phyloP scores from a whole-genome alignment of 2,888 invertebrate genomes.

The Anthrax anthrax region DNA sequence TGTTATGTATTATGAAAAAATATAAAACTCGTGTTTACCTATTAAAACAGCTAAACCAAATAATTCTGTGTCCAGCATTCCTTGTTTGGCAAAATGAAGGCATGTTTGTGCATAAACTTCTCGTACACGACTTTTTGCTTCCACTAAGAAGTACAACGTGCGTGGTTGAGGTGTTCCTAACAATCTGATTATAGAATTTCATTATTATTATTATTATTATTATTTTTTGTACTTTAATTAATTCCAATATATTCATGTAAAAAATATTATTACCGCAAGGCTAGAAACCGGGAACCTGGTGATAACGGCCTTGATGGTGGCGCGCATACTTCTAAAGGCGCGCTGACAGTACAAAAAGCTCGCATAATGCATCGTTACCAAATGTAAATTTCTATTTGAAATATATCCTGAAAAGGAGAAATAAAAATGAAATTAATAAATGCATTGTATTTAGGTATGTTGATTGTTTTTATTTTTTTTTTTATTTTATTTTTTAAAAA shows the following conservation, averaged over 20 bases:
- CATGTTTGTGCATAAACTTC: constrained; percentile 72
- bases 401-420: constrained; percentile 27
- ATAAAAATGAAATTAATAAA: constrained; percentile 1
- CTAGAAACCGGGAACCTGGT: constrained; percentile 45
- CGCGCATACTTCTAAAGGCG: constrained; percentile 64
- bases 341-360: constrained; percentile 67
- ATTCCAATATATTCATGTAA: neutral
- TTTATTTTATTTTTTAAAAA: too few relatives aligned
- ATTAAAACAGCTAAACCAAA: constrained; percentile 68
- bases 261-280: constrained; percentile 35
- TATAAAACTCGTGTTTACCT: constrained; percentile 44
- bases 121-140: constrained; percentile 68
- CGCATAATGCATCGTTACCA: constrained; percentile 46
- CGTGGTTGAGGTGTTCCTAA: constrained; percentile 36
- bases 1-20: too few relatives aligned
- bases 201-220: constrained; percentile 2
- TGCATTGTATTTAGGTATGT: too few relatives aligned
- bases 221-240: neutral
- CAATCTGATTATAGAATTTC: constrained; percentile 20
- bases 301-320: constrained; percentile 42
- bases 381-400: constrained; percentile 34
- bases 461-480: too few relatives aligned
- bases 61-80: constrained; percentile 68
- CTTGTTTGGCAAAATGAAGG: constrained; percentile 61
- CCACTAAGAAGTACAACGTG: constrained; percentile 38